Evolutionary conservation across 1,140 invertebrate genomes (phyloP).

Genomic region (Teleogryllus occipitalis): DNA sequence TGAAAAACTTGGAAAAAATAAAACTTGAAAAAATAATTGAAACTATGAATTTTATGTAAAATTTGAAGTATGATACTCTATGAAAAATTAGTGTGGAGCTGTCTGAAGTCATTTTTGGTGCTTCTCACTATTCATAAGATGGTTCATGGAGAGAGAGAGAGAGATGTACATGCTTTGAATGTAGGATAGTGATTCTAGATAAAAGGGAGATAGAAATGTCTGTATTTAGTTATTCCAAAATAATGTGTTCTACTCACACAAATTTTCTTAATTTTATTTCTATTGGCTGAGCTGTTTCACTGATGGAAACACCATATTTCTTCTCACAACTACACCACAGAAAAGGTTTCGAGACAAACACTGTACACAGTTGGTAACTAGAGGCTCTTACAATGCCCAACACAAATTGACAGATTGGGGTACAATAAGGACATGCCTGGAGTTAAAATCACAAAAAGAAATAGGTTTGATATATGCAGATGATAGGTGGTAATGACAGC

Average conservation of each 20-base stretch:
- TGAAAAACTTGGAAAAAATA: too few species aligned
- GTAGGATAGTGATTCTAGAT: background rate
- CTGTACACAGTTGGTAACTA: background rate
- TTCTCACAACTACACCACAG: background rate
- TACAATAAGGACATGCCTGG: background rate
- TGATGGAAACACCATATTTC: background rate
- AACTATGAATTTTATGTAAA: too few species aligned
- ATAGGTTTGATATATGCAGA: background rate
- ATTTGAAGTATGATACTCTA: too few species aligned
- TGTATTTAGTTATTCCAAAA: background rate
- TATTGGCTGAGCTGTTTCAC: background rate
- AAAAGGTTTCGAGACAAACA: background rate
- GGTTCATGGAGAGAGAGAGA: background rate
- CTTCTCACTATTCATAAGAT: background rate
- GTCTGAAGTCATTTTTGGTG: background rate
- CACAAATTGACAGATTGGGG: background rate
- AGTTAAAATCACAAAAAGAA: constrained; percentile 6
- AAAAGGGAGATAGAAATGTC: background rate
- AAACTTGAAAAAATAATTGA: too few species aligned
- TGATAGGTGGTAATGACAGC: background rate
- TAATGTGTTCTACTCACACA: background rate
- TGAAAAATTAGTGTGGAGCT: background rate
- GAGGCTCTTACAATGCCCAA: background rate
- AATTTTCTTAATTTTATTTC: background rate
- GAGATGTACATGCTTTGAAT: background rate